A percentile compares a stretch with the other conserved stretches of the same genome.
These are phyloP conservation scores for Matsumyia berberina DNA, from an alignment of 2,888 invertebrate genomes.

Conservation along the genomic window DNA sequence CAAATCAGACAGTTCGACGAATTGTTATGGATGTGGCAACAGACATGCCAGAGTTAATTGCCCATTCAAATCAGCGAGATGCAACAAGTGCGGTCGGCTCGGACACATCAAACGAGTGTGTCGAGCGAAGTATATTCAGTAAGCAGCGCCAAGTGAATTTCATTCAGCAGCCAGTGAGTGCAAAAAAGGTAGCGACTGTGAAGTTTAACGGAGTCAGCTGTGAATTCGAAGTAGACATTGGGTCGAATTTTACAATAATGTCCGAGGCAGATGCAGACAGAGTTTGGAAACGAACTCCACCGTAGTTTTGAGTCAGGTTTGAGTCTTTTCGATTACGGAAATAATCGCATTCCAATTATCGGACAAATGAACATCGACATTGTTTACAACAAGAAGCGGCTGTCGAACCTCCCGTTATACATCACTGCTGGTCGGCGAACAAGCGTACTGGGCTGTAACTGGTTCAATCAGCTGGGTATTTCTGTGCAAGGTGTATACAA, in stretches of 20 bases:
- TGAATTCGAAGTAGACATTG: constrained; percentile 15
- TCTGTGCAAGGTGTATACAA: constrained; percentile 52
- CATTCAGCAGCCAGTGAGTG: not conserved
- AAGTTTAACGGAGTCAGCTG: constrained; percentile 6
- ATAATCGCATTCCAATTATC: constrained; percentile 29
- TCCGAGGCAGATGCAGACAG: not conserved
- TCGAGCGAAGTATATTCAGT: not conserved
- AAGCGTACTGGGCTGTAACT: constrained; percentile 54
- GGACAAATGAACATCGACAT: constrained; percentile 46
- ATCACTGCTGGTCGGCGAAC: constrained; percentile 49
- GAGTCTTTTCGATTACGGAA: not conserved
- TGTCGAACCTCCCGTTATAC: constrained; percentile 43
- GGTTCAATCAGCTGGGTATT: constrained; percentile 54
- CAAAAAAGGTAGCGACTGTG: constrained; percentile 5
- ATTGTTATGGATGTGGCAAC: not conserved
- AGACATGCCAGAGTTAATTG: not conserved
- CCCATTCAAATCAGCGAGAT: constrained; percentile 7
- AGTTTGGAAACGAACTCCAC: not conserved
- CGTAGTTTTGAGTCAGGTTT: constrained; percentile 2
- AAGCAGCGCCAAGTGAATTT: not conserved
- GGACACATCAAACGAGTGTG: constrained; percentile 8
- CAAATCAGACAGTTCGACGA: not conserved
- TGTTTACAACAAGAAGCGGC: constrained; percentile 25
- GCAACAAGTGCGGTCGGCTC: not conserved
- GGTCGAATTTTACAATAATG: not conserved